These are phyloP conservation scores for Takifugu flavidus DNA, from an alignment of 2,113 vertebrate genomes.

Conservation along the genomic window DNA sequence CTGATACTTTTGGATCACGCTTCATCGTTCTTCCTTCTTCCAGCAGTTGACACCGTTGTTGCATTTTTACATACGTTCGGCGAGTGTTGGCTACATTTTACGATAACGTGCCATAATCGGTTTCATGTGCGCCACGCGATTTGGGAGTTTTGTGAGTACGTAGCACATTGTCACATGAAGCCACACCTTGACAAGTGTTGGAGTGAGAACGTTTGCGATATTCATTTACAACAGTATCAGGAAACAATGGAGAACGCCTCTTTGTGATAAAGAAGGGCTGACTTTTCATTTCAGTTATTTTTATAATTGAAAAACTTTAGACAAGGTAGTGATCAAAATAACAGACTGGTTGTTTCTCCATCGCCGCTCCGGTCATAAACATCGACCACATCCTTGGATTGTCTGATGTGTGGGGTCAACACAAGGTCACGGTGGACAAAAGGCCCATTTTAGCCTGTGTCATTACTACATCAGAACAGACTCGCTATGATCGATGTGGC, in stretches of 20 bases:
- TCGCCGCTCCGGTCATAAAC: constrained; percentile 10
- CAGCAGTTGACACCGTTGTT: neutral
- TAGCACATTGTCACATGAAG: no score
- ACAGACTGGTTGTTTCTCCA: neutral
- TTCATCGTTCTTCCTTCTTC: neutral
- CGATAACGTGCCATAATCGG: no score
- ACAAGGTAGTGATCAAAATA: constrained; percentile 25
- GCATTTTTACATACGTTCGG: no score
- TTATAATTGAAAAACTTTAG: neutral
- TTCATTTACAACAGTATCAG: no score
- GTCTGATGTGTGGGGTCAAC: constrained; percentile 17
- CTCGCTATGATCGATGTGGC: constrained; percentile 11
- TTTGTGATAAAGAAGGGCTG: neutral
- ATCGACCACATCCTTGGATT: constrained; percentile 30
- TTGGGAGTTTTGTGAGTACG: no score
- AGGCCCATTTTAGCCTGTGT: constrained; percentile 23
- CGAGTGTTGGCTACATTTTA: no score
- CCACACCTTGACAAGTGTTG: no score
- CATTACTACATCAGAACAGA: constrained; percentile 8
- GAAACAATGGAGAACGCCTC: no score
- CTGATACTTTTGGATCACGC: neutral
- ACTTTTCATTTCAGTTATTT: neutral
- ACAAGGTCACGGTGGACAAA: constrained; percentile 21
- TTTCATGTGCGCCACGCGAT: no score
- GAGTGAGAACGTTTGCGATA: no score